Evolutionary conservation across 2,888 invertebrate genomes (phyloP).

Genomic region (Drosophila niveifrons): DNA sequence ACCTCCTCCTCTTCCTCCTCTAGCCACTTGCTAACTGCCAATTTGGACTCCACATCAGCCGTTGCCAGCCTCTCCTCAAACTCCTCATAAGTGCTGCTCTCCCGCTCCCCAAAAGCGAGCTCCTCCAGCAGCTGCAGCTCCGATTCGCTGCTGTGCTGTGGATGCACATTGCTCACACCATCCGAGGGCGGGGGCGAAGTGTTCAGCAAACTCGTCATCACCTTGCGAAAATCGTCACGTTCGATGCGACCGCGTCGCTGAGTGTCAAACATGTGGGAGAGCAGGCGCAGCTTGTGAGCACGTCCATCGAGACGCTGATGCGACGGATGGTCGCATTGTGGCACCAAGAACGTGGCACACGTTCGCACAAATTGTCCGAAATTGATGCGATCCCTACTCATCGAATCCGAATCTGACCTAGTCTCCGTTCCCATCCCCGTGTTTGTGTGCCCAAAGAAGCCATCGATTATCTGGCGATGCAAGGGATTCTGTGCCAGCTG

Average conservation of each 20-base stretch:
- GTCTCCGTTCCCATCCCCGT: background rate
- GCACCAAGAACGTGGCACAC: constrained; percentile 49
- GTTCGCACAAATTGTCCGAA: constrained; percentile 50
- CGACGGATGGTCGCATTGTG: constrained; percentile 7
- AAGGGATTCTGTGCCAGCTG: constrained; percentile 54
- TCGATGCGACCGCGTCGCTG: constrained; percentile 30
- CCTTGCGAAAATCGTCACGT: constrained; percentile 43
- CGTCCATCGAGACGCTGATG: constrained; percentile 20
- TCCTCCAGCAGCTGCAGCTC: constrained; percentile 47
- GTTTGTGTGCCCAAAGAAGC: constrained; percentile 44
- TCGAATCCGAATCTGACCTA: background rate
- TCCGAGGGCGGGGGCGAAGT: constrained; percentile 11
- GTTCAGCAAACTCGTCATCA: constrained; percentile 35
- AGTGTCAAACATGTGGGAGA: constrained; percentile 53
- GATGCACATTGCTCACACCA: constrained; percentile 3
- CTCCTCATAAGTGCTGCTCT: constrained; percentile 32
- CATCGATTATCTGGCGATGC: constrained; percentile 55
- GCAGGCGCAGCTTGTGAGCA: constrained; percentile 42
- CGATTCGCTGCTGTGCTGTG: background rate
- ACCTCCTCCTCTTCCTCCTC: background rate
- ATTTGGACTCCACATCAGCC: constrained; percentile 28
- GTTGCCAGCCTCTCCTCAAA: constrained; percentile 42
- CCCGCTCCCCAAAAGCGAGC: constrained; percentile 32
- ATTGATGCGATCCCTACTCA: constrained; percentile 30
- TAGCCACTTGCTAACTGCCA: constrained; percentile 58